Evolutionary conservation across 2,113 vertebrate genomes (phyloP).

Genomic region (Syngnathus scovelli): DNA sequence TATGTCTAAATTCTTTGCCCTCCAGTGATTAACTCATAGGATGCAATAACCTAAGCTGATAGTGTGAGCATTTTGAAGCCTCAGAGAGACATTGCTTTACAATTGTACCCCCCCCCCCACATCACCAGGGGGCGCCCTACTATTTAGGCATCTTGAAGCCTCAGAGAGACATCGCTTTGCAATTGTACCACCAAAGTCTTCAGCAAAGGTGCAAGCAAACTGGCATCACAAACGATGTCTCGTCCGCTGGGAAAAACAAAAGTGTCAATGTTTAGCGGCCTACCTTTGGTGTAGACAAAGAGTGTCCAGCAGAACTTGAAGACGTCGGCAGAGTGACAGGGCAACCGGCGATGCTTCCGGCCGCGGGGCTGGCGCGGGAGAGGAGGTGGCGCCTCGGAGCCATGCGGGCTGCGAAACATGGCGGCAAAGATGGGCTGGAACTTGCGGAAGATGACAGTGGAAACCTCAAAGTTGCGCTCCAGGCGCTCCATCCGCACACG

Average conservation of each 20-base stretch:
- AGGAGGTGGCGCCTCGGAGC: constrained; percentile 57
- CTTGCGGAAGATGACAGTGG: constrained; percentile 95
- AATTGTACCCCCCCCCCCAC: too few relatives aligned
- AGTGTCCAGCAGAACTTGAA: constrained; percentile 99
- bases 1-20: too few relatives aligned
- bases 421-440: constrained; percentile 96
- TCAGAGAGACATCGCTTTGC: too few relatives aligned
- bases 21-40: too few relatives aligned
- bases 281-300: constrained; percentile 97
- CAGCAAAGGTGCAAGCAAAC: too few relatives aligned
- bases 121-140: too few relatives aligned
- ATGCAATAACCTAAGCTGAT: too few relatives aligned
- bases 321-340: constrained; percentile 83
- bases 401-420: constrained; percentile 88
- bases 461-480: constrained; percentile 96
- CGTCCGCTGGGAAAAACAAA: not conserved
- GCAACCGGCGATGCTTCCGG: constrained; percentile 87
- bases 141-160: too few relatives aligned
- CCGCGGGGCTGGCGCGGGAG: constrained; percentile 79
- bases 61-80: too few relatives aligned
- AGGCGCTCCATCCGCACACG: constrained; percentile 82
- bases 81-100: too few relatives aligned
- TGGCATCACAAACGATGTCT: too few relatives aligned
- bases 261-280: not conserved
- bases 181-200: too few relatives aligned